Base-by-base conservation (phyloP, 2,888 invertebrate genomes). In the Phragmatobia fuliginosa region DNA sequence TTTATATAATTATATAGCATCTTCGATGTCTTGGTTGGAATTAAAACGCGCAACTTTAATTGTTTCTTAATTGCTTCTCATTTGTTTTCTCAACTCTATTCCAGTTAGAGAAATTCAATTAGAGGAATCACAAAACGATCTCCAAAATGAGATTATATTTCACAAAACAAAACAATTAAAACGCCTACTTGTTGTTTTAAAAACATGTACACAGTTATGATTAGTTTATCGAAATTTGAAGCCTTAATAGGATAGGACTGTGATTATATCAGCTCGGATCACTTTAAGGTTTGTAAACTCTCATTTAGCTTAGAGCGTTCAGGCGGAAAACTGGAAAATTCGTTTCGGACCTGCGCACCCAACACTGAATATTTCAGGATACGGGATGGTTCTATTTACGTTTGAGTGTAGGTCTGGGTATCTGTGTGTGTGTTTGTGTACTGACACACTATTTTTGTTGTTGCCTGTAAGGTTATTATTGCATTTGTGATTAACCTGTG, bases 291-390 rank as follows among this genome's bases (percentile, higher is more conserved):
- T 77, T 76, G 79, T 66, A 68, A 67, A 79, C 78, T 83, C 88
- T 88, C 88, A 89, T 90, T 90, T 87, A 83, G 91, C 89, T 91
- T 88, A 88, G 79, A 78, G 83, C 86, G 72, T 66, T 84, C 78
- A 73, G 71, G 81, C 83, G 84, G 85, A 87, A 88, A 87, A 84
- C 82, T 85, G 84, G 83, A 84, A 85, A 87, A 87, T 86, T 86
- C 76, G 78, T 73, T 76, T 79, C 77, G 76, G 79, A 78, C 77
- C 73, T 75, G 69, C 73, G 71, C 73, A 68, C 67, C 67, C 71
- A 75, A 74, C 74, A 71, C 68, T 58, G 81, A 86, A 87, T 87
- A 84, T 78, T 85, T 86, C 82, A 85, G 84, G 75, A 79, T 81
- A 76, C 69, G 62, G 76, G 70, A 70, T 67, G 73, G 73, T 70